Conservation (phyloP, 2,888 invertebrate species). For the Coelopa pilipes region DNA sequence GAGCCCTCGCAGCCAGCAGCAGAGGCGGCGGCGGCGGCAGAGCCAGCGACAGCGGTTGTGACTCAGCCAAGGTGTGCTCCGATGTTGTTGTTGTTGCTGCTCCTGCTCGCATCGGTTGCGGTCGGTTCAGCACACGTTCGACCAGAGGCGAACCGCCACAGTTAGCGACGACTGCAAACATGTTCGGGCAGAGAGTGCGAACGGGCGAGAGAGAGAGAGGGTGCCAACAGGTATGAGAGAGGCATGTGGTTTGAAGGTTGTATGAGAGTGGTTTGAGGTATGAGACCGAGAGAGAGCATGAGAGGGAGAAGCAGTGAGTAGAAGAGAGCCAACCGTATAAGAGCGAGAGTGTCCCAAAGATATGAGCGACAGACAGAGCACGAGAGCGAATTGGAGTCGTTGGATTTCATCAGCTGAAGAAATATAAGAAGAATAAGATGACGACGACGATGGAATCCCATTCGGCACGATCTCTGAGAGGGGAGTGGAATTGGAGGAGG, state of each 20-base stretch:
- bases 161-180: no score
- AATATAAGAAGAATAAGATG: not conserved
- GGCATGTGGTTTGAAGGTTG: no score
- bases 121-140: no score
- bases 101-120: not conserved
- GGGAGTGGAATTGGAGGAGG: no score
- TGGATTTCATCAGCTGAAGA: slow-evolving; percentile 15
- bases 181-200: no score
- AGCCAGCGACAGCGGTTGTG: slow-evolving; percentile 18
- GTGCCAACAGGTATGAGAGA: no score
- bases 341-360: slow-evolving; percentile 22
- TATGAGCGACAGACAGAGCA: not conserved
- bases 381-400: not conserved
- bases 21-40: not conserved
- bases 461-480: no score
- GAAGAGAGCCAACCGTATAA: not conserved
- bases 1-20: no score
- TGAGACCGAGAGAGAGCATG: not conserved
- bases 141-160: no score
- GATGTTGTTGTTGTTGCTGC: slow-evolving; percentile 11
- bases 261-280: no score
- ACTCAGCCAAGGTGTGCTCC: slow-evolving; percentile 14
- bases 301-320: not conserved
- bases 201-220: no score
- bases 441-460: no score